Conservation (phyloP, 1,140 invertebrate genomes). For the Aphaenogaster rudis region DNA sequence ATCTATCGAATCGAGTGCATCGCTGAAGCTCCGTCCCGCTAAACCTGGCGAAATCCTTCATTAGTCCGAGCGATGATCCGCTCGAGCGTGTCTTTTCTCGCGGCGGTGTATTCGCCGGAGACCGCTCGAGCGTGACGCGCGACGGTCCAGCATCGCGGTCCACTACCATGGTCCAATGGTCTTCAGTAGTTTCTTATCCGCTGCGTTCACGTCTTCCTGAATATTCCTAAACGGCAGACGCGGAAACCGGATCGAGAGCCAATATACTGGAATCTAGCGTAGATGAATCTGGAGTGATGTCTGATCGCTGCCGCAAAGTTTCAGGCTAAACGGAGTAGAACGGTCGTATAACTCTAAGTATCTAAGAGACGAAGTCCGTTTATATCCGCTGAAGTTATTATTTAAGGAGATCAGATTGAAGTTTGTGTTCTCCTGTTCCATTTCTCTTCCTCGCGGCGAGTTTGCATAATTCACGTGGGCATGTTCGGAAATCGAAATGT, state of each 20-base stretch:
- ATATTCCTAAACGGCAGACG: constrained; percentile 47
- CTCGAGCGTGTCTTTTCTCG: constrained; percentile 58
- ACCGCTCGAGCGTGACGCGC: constrained; percentile 54
- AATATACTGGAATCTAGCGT: neutral
- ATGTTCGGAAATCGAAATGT: neutral
- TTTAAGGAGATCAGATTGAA: neutral
- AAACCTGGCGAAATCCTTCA: constrained; percentile 61
- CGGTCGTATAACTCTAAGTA: neutral
- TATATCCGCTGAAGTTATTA: neutral
- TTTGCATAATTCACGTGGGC: neutral
- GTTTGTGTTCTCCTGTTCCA: neutral
- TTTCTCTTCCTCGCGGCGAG: neutral
- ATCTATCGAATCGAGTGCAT: constrained; percentile 34
- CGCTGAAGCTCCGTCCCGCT: constrained; percentile 26
- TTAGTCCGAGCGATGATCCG: constrained; percentile 62
- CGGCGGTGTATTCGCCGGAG: constrained; percentile 39
- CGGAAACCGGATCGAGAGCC: constrained; percentile 13
- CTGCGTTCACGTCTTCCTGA: constrained; percentile 14
- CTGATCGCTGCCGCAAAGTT: neutral
- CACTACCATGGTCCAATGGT: constrained; percentile 55
- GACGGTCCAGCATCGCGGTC: constrained; percentile 56
- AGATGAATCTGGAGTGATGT: constrained; percentile 4
- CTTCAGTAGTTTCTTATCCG: constrained; percentile 58
- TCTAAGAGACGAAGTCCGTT: neutral
- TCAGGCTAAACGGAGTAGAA: constrained; percentile 8